Evolutionary conservation across 1,140 invertebrate species (phyloP).

Genomic region (Bombus haemorrhoidalis): DNA sequence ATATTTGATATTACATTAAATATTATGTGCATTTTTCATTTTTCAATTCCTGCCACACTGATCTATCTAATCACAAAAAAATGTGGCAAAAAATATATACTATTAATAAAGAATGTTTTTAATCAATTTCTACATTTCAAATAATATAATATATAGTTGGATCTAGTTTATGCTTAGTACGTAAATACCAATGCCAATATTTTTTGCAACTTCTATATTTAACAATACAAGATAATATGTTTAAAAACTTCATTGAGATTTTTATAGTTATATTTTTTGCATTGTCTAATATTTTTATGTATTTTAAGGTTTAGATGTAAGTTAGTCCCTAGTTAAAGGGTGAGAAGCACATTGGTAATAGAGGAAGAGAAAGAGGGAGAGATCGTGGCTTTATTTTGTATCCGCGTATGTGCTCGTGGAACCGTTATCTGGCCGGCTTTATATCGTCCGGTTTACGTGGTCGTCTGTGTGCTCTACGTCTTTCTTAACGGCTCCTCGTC

Average conservation of each 20-base stretch:
- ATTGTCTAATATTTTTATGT: not conserved
- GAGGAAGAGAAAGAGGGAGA: conserved; percentile 21
- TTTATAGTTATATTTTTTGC: no score
- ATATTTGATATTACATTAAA: not conserved
- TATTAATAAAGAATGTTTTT: not conserved
- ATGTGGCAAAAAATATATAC: not conserved
- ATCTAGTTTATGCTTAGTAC: not conserved
- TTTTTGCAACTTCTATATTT: not conserved
- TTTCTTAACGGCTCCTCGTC: conserved; percentile 46
- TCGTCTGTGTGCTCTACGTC: conserved; percentile 26
- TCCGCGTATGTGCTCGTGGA: conserved; percentile 43
- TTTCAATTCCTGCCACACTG: not conserved
- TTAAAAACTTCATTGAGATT: not conserved
- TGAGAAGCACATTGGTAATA: not conserved
- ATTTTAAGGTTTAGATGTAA: no score
- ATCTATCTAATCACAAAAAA: not conserved
- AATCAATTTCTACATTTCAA: not conserved
- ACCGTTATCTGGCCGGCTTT: conserved; percentile 56
- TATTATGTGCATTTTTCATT: not conserved
- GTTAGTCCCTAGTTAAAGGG: not conserved
- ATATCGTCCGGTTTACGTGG: conserved; percentile 45
- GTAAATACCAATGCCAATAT: not conserved
- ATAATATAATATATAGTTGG: no score
- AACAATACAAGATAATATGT: not conserved
- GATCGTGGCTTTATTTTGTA: conserved; percentile 46